phyloP scores from a whole-genome alignment of 2,888 invertebrate genomes.

The Escarpia spicata region DNA sequence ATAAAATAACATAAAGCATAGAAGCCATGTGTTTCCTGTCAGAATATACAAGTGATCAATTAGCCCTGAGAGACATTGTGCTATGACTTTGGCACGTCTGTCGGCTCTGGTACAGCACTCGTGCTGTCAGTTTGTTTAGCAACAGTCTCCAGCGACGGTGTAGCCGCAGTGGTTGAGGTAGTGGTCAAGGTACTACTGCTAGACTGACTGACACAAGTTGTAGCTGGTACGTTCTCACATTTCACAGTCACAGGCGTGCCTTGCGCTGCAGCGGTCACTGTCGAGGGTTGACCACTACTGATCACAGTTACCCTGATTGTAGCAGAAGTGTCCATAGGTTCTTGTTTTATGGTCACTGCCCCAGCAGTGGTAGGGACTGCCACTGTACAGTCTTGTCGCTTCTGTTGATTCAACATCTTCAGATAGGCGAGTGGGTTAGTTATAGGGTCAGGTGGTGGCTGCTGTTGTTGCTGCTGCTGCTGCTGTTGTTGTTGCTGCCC shows the following conservation, averaged over 20 bases:
- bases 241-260: not conserved
- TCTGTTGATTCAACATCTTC: conserved; percentile 18
- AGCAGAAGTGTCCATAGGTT: not conserved
- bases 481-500: not conserved
- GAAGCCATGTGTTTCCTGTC: not conserved
- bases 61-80: not conserved
- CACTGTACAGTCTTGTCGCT: not conserved
- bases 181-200: not conserved
- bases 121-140: not conserved
- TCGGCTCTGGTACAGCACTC: not conserved
- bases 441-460: conserved; percentile 7
- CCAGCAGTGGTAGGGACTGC: not conserved
- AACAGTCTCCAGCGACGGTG: not conserved
- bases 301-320: not conserved
- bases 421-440: conserved; percentile 31
- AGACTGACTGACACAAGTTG: not conserved
- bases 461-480: conserved; percentile 5
- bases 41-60: not conserved
- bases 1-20: not conserved
- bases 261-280: not conserved
- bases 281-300: not conserved
- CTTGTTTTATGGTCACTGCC: not conserved
- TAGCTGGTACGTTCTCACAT: not conserved
- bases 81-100: not conserved
- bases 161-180: not conserved